These are phyloP conservation scores for Xylota sylvarum DNA, from an alignment of 2,888 invertebrate species.

Conservation along the genomic window DNA sequence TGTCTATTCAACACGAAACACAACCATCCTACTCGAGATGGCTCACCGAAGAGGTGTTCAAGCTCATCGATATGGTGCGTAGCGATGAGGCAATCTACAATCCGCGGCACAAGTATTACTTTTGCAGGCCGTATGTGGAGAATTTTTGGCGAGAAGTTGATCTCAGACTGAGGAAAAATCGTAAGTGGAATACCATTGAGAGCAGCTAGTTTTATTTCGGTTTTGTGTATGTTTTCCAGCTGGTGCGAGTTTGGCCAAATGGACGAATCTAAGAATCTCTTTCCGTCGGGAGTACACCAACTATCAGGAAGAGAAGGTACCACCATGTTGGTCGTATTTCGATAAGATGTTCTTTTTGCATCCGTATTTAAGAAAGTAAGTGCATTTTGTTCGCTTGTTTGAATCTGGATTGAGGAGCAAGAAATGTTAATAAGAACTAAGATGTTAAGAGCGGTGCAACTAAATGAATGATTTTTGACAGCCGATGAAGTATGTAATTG, in stretches of 20 bases:
- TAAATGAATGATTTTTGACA: too few species aligned
- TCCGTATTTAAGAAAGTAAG: constrained; percentile 83
- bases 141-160: constrained; percentile 84
- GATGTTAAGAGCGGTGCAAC: too few species aligned
- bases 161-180: constrained; percentile 82
- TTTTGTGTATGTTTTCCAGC: constrained; percentile 74
- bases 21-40: constrained; percentile 80
- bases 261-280: constrained; percentile 83
- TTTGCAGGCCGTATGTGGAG: constrained; percentile 84
- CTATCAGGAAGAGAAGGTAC: constrained; percentile 82
- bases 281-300: constrained; percentile 84
- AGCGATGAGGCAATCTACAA: constrained; percentile 84
- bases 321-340: constrained; percentile 84
- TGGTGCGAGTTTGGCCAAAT: constrained; percentile 83
- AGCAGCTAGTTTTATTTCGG: neutral
- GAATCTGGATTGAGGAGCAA: too few species aligned
- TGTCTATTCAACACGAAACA: constrained; percentile 39
- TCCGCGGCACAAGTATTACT: constrained; percentile 83
- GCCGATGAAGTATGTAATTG: too few species aligned
- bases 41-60: constrained; percentile 83
- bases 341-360: constrained; percentile 84
- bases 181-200: constrained; percentile 75
- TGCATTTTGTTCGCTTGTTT: constrained; percentile 18
- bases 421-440: too few species aligned
- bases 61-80: constrained; percentile 83